Evolutionary conservation across 2,797 vertebrate genomes (phyloP), one percentile per base, ranked within the genome.

Genomic region (Myioborus melanocephalus): DNA sequence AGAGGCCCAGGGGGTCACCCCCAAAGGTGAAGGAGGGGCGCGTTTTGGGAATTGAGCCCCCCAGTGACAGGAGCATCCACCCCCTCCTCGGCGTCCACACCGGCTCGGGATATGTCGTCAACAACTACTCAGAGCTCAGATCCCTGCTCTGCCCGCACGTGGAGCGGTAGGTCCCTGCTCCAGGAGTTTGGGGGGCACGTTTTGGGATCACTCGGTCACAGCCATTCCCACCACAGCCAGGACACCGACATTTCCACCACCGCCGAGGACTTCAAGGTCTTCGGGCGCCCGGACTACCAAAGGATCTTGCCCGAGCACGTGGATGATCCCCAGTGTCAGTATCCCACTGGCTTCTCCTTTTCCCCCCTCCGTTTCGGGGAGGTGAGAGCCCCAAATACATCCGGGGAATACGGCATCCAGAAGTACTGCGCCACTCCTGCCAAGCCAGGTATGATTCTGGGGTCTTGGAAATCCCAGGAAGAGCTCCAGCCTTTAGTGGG

Each of bases 41-140:
- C 0, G 8, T 57, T 39, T 5, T 70, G 79, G 71, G 57, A 26
- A 2, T 13, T 0, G 12, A 76, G 12, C 71, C 28, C 57, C 64
- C n/a, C 49, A 1, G 5, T 0, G 49, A 34, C 30, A 66, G 35
- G 84, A 89, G 66, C 6, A 2, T 97, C 56, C 69, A 1, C 43
- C 97, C 97, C 47, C 80, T 28, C 2, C 12, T 64, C 0, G 82
- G 95, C 39, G 39, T 32, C 66, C 97, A 94, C 8, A 1, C 14
- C 0, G 95, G 95, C 46, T 95, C 97, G 0, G 97, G 98, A 22
- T 98, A 96, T 6, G 93, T 87, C 28, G 35, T 93, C 14, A 98
- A 98, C 83, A 96, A 93, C 81, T 76, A 30, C 47, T 91, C 96
- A 0, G n/a, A 68, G 4, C 10, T 59, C 89, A 1, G 13, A 13